Percentiles rank a stretch among this genome's conserved stretches.
Evolutionary conservation across 2,113 vertebrate genomes (phyloP).

Genomic region (Blennius ocellaris): DNA sequence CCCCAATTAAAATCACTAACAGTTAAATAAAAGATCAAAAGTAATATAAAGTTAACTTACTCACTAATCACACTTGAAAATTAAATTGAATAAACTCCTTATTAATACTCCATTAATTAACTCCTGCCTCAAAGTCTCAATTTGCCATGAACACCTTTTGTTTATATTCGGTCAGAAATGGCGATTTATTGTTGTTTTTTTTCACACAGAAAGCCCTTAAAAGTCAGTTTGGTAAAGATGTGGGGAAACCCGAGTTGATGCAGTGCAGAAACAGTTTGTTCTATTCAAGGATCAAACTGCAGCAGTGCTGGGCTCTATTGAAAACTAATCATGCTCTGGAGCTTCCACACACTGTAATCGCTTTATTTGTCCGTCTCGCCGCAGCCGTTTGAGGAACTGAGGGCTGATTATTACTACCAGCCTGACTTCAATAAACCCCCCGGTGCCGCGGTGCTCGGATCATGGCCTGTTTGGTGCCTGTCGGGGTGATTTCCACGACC

Average conservation of each 20-base stretch:
- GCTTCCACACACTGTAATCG: conserved; percentile 12
- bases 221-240: background rate
- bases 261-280: background rate
- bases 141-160: no score
- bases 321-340: background rate
- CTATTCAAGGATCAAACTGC: background rate
- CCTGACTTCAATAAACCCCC: background rate
- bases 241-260: background rate
- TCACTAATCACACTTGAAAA: no score
- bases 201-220: background rate
- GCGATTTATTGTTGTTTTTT: background rate
- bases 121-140: no score
- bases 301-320: background rate
- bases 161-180: no score
- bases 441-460: conserved; percentile 31
- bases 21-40: no score
- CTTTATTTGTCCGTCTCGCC: background rate
- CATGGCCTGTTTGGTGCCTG: conserved; percentile 79
- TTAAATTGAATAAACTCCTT: no score
- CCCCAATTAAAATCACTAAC: no score
- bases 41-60: no score
- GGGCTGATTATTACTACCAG: background rate
- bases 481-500: conserved; percentile 81
- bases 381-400: background rate
- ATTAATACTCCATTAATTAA: no score